These are phyloP conservation scores for Agrilus biguttatus DNA, from an alignment of 2,888 invertebrate species.

Conservation along the genomic window DNA sequence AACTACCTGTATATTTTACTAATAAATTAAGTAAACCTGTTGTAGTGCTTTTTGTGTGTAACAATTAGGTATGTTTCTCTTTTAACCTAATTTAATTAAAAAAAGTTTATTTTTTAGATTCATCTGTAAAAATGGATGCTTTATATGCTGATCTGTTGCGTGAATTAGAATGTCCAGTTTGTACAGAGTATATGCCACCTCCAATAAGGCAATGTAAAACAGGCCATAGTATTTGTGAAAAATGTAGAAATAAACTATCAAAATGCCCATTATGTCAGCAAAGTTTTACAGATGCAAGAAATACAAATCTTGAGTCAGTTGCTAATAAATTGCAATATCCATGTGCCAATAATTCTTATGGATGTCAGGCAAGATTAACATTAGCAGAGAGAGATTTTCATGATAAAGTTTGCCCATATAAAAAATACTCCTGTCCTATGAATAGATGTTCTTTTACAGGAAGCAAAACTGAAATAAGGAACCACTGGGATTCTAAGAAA, in stretches of 20 bases:
- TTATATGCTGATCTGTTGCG: slow-evolving; percentile 13
- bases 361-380: slow-evolving; percentile 11
- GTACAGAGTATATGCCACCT: slow-evolving; percentile 15
- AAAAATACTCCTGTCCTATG: slow-evolving; percentile 14
- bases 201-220: slow-evolving; percentile 15
- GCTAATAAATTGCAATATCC: slow-evolving; percentile 16
- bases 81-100: slow-evolving; percentile 1
- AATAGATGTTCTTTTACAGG: slow-evolving; percentile 14
- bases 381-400: slow-evolving; percentile 13
- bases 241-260: slow-evolving; percentile 11
- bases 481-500: slow-evolving; percentile 15
- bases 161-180: slow-evolving; percentile 16
- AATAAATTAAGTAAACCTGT: too few relatives aligned
- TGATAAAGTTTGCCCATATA: slow-evolving; percentile 11
- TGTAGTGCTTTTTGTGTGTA: too few relatives aligned
- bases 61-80: not conserved
- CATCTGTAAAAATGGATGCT: slow-evolving; percentile 3
- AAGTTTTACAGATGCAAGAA: slow-evolving; percentile 14
- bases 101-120: slow-evolving; percentile 12
- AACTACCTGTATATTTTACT: too few relatives aligned
- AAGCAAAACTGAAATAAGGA: slow-evolving; percentile 9
- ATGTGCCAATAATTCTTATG: slow-evolving; percentile 12
- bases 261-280: slow-evolving; percentile 15
- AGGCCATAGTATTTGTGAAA: slow-evolving; percentile 15
- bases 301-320: slow-evolving; percentile 15